These are phyloP conservation scores for Pteria penguin DNA, from an alignment of 2,888 invertebrate genomes.

Conservation along the genomic window DNA sequence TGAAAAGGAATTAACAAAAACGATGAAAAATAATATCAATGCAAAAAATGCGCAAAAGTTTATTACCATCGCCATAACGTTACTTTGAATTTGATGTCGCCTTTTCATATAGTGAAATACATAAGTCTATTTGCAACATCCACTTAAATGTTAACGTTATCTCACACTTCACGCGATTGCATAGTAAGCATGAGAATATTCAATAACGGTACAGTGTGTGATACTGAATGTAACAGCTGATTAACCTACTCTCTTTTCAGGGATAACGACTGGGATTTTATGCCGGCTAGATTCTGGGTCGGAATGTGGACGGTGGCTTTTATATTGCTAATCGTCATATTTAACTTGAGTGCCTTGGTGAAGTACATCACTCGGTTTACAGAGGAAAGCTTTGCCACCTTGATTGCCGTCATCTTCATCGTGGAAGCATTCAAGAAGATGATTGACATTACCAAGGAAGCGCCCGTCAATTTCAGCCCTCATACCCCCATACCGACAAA, in stretches of 20 bases:
- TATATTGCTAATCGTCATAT: slow-evolving; percentile 91
- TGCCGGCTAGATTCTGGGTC: slow-evolving; percentile 97
- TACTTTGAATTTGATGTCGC: too few species aligned
- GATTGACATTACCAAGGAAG: slow-evolving; percentile 81
- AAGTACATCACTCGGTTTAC: slow-evolving; percentile 98
- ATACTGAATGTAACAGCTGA: too few species aligned
- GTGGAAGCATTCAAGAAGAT: slow-evolving; percentile 98
- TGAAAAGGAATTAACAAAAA: too few species aligned
- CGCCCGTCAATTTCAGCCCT: slow-evolving; percentile 59
- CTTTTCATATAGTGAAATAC: too few species aligned
- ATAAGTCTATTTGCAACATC: too few species aligned
- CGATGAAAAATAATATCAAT: too few species aligned
- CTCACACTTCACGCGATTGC: too few species aligned
- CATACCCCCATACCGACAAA: slow-evolving; percentile 39
- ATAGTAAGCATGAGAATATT: background rate
- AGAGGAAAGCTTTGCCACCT: slow-evolving; percentile 97
- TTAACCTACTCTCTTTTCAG: slow-evolving; percentile 78
- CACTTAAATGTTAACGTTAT: too few species aligned
- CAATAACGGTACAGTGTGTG: background rate
- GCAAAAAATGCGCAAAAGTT: too few species aligned
- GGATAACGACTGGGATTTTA: slow-evolving; percentile 91
- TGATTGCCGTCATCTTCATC: slow-evolving; percentile 98
- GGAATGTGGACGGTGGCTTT: slow-evolving; percentile 96
- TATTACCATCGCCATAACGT: too few species aligned
- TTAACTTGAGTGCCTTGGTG: slow-evolving; percentile 96